These are phyloP conservation scores for Tipula vernalis DNA, from an alignment of 2,888 invertebrate species.

Conservation along the genomic window DNA sequence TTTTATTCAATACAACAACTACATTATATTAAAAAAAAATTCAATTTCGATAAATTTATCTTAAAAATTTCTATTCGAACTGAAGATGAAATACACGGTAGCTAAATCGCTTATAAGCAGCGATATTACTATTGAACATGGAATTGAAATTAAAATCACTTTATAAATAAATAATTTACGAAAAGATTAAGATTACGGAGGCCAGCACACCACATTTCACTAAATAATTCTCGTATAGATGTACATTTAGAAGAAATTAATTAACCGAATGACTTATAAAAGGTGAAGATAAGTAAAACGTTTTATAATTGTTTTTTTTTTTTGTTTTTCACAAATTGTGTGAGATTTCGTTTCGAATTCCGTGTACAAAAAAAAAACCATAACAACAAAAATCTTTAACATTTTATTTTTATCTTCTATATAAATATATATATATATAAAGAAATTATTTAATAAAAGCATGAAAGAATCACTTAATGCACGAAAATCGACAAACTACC, in stretches of 20 bases:
- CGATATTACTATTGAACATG: background rate
- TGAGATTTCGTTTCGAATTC: background rate
- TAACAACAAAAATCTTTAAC: background rate
- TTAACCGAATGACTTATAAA: background rate
- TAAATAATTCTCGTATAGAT: background rate
- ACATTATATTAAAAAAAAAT: too few relatives aligned
- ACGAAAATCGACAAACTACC: background rate
- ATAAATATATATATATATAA: background rate
- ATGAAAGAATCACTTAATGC: background rate
- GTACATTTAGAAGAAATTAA: background rate
- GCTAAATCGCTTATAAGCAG: background rate
- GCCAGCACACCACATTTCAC: background rate
- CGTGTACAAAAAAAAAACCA: background rate
- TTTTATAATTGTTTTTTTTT: background rate
- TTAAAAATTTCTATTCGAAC: background rate
- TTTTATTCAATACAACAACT: background rate
- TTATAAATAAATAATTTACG: background rate
- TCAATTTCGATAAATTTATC: background rate
- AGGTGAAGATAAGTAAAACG: conserved; percentile 4
- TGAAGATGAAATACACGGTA: background rate
- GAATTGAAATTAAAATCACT: background rate
- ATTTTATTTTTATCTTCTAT: background rate
- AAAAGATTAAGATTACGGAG: background rate
- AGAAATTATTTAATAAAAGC: background rate
- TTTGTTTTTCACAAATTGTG: background rate